Percentiles rank a stretch among this genome's conserved stretches.
phyloP scores from a whole-genome alignment of 2,113 vertebrate species.

The Peromyscus californicus region DNA sequence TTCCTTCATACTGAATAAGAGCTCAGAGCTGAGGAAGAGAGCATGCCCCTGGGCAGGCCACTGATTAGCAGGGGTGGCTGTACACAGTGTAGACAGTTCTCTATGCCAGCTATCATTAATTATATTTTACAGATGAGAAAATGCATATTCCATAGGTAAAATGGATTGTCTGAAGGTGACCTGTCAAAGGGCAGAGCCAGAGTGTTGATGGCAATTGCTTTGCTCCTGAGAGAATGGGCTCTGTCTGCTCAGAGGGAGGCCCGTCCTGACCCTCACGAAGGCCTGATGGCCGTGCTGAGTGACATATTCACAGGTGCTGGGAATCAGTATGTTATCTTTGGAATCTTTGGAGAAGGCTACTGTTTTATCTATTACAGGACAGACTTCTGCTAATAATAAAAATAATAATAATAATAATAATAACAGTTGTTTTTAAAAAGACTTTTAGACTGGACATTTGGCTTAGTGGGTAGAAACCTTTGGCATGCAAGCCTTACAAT shows the following conservation, averaged over 20 bases:
- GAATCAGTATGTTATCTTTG: background rate
- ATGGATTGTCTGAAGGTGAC: background rate
- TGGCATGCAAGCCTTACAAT: background rate
- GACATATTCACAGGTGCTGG: background rate
- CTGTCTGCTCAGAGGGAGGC: background rate
- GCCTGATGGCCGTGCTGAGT: background rate
- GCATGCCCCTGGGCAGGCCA: background rate
- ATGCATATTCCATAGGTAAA: background rate
- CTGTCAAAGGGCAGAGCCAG: background rate
- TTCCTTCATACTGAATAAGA: background rate
- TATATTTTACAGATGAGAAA: constrained; percentile 19
- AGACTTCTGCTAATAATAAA: background rate
- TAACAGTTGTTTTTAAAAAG: background rate
- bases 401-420: background rate
- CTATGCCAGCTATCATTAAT: background rate
- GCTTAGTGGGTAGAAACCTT: no score
- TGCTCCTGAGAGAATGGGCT: background rate
- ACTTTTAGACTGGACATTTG: background rate
- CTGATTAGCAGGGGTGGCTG: constrained; percentile 27
- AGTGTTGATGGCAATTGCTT: background rate
- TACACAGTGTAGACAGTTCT: background rate
- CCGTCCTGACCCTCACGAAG: background rate
- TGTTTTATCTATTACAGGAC: background rate
- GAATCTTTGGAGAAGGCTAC: background rate
- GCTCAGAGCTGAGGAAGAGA: background rate